Conservation (phyloP, 2,113 vertebrate genomes). For the Cheilinus undulatus region DNA sequence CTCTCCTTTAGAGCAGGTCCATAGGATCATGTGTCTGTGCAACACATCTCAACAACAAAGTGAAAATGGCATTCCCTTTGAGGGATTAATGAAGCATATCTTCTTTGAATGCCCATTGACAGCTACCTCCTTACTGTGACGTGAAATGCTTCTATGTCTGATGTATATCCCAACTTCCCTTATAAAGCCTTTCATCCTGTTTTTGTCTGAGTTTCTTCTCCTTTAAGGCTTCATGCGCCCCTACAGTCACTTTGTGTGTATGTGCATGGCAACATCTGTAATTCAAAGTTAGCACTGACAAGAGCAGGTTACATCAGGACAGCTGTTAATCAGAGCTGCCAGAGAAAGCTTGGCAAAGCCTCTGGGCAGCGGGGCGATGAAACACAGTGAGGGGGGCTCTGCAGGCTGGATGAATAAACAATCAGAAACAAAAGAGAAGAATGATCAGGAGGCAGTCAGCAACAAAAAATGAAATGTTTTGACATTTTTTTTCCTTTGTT, state of each 20-base stretch:
- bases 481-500: conserved; percentile 8
- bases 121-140: conserved; percentile 4
- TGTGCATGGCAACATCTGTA: conserved; percentile 3
- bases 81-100: no score
- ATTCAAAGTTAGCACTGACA: conserved; percentile 16
- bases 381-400: conserved; percentile 12
- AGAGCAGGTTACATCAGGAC: conserved; percentile 32
- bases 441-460: background rate
- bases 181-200: background rate
- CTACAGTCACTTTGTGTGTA: conserved; percentile 1
- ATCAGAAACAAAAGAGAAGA: background rate
- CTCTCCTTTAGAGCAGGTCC: no score
- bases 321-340: conserved; percentile 38
- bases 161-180: conserved; percentile 4
- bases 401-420: background rate
- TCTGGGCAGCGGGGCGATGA: conserved; percentile 30
- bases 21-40: no score
- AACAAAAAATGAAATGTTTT: background rate
- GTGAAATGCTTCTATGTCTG: background rate
- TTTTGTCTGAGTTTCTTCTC: conserved; percentile 5
- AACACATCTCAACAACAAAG: no score
- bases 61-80: no score
- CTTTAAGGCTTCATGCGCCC: conserved; percentile 15
- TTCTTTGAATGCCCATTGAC: no score
- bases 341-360: conserved; percentile 1